Conservation (phyloP, 1,140 invertebrate genomes). For the Trichogramma pretiosum region DNA sequence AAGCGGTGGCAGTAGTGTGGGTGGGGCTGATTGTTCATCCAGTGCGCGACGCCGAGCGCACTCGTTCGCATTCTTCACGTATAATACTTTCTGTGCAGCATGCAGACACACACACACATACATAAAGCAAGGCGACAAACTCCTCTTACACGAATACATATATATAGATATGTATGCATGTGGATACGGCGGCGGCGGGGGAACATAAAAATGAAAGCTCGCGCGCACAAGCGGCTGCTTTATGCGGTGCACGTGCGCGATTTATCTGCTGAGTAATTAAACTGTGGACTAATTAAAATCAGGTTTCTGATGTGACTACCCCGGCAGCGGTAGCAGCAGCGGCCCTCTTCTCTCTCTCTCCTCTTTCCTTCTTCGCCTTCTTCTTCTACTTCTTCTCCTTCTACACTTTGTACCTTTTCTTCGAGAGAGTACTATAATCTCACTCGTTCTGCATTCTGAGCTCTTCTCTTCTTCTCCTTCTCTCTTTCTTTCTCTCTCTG, state of each 20-base stretch:
- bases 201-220: slow-evolving; percentile 47
- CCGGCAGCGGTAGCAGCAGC: slow-evolving; percentile 16
- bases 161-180: too few relatives aligned
- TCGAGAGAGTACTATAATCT: too few relatives aligned
- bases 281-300: slow-evolving; percentile 50
- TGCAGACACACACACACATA: too few relatives aligned
- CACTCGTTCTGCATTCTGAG: too few relatives aligned
- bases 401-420: slow-evolving; percentile 9
- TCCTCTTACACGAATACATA: slow-evolving; percentile 2
- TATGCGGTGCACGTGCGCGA: slow-evolving; percentile 48
- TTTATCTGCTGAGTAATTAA: slow-evolving; percentile 49
- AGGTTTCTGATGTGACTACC: slow-evolving; percentile 46
- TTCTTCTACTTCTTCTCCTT: slow-evolving; percentile 14
- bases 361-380: slow-evolving; percentile 16
- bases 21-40: slow-evolving; percentile 35
- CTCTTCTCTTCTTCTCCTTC: slow-evolving; percentile 10
- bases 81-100: too few relatives aligned
- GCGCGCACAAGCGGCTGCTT: slow-evolving; percentile 46
- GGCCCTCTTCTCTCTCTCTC: slow-evolving; percentile 14
- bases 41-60: slow-evolving; percentile 17
- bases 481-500: background rate
- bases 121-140: too few relatives aligned
- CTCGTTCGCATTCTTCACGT: background rate
- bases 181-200: slow-evolving; percentile 32
- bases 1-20: slow-evolving; percentile 10